Conservation (phyloP, 2,797 vertebrate species). For the Alfaro cultratus region DNA sequence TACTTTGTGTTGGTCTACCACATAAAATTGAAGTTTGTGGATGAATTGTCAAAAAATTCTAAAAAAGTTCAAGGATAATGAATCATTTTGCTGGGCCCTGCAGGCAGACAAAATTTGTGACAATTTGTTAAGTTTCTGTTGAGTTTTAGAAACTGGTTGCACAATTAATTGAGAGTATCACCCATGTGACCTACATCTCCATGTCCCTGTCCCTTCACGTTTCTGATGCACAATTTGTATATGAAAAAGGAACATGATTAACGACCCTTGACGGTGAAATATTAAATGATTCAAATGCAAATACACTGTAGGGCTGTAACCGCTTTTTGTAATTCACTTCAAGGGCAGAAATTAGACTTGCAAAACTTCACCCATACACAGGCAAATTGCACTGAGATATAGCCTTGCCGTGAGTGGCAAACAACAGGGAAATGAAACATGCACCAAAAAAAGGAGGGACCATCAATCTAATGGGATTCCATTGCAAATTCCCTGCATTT, state of each 20-base stretch:
- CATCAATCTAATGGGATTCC: constrained; percentile 73
- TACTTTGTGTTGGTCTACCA: not conserved
- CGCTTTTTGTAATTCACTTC: constrained; percentile 80
- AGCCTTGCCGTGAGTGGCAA: constrained; percentile 68
- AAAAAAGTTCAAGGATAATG: not conserved
- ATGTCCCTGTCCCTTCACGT: constrained; percentile 24
- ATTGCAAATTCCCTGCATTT: constrained; percentile 63
- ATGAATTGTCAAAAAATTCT: not conserved
- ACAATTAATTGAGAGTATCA: constrained; percentile 39
- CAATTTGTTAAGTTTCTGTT: constrained; percentile 36
- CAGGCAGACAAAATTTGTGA: constrained; percentile 11
- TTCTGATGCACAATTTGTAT: constrained; percentile 58
- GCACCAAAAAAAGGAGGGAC: constrained; percentile 69
- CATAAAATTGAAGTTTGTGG: not conserved
- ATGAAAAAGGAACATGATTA: constrained; percentile 74
- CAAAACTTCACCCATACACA: constrained; percentile 74
- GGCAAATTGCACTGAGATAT: constrained; percentile 80
- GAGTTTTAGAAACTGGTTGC: constrained; percentile 45
- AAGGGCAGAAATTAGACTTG: constrained; percentile 85
- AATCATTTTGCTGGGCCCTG: not conserved
- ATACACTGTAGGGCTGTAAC: constrained; percentile 64
- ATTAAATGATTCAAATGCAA: constrained; percentile 82
- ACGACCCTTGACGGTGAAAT: constrained; percentile 82
- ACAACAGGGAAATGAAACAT: constrained; percentile 79
- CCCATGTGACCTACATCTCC: constrained; percentile 46